A percentile compares a stretch with the other conserved stretches of the same genome.
Evolutionary conservation across 2,888 invertebrate species (phyloP).

Genomic region (Salticus scenicus): DNA sequence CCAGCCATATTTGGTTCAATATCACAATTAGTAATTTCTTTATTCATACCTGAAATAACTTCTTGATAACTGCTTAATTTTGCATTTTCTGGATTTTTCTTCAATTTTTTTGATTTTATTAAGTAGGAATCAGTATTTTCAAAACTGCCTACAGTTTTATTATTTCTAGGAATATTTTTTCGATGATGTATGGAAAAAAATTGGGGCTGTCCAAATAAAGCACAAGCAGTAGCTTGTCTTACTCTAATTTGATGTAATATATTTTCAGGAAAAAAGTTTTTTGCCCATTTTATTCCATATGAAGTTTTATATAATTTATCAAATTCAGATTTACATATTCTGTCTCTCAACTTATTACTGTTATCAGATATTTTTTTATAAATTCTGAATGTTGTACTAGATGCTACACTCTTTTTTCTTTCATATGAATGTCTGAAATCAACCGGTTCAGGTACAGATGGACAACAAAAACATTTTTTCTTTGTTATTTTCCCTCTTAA

Average conservation of each 20-base stretch:
- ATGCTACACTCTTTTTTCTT: conserved; percentile 35
- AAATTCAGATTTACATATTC: conserved; percentile 37
- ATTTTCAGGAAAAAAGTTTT: conserved; percentile 60
- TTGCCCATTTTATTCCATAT: conserved; percentile 56
- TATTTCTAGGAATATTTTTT: neutral
- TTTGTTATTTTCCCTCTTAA: conserved; percentile 35
- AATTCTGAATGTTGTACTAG: conserved; percentile 32
- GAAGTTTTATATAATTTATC: conserved; percentile 49
- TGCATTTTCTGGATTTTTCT: neutral
- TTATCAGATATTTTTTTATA: neutral
- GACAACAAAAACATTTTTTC: conserved; percentile 39
- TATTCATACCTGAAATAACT: neutral
- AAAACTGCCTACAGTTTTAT: neutral
- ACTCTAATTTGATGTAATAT: conserved; percentile 39
- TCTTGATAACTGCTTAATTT: neutral
- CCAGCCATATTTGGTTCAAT: neutral
- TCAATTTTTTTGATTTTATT: neutral
- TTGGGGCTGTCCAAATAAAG: conserved; percentile 22
- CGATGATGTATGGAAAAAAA: neutral
- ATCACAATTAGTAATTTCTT: neutral
- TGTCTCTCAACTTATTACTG: neutral
- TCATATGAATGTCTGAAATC: conserved; percentile 30
- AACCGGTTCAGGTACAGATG: conserved; percentile 21
- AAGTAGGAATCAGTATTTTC: neutral
- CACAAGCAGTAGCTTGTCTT: conserved; percentile 46